phyloP scores from a whole-genome alignment of 2,797 vertebrate species.

The Sebastes kiyomatsui region DNA sequence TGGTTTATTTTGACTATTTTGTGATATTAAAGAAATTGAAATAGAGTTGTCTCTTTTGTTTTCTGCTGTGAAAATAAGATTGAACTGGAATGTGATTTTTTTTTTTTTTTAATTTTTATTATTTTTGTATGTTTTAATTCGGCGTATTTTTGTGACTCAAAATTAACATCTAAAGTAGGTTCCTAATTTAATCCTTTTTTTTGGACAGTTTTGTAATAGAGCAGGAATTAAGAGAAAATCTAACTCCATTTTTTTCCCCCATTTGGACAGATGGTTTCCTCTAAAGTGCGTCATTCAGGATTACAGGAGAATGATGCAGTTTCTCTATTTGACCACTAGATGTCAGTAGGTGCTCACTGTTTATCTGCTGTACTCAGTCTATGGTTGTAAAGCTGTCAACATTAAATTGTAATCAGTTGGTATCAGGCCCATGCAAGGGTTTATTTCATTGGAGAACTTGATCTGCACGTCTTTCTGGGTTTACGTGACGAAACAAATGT shows the following conservation, averaged over 20 bases:
- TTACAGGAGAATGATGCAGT: not conserved
- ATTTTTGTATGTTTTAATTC: not conserved
- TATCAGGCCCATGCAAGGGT: not conserved
- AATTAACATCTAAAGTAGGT: not conserved
- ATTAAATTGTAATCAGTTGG: not conserved
- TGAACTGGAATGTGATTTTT: not conserved
- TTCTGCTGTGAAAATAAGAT: not conserved
- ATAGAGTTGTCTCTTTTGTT: constrained; percentile 10
- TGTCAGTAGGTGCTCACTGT: not conserved
- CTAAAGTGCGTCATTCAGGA: not conserved
- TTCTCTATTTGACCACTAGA: constrained; percentile 33
- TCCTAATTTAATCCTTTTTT: not conserved
- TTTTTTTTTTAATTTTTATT: not conserved
- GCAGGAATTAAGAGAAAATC: not conserved
- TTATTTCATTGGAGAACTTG: not conserved
- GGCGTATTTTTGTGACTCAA: rapidly evolving
- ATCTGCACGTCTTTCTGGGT: not conserved
- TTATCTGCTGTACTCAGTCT: not conserved
- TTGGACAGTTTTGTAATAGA: no score
- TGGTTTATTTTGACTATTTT: constrained; percentile 68
- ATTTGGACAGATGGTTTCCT: not conserved
- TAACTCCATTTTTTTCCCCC: not conserved
- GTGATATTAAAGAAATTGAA: constrained; percentile 73
- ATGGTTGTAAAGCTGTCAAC: not conserved
- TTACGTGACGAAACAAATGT: not conserved